Evolutionary conservation across 2,888 invertebrate genomes (phyloP), one percentile per base, ranked within the genome.

Genomic region (Chymomyza fuscimana): DNA sequence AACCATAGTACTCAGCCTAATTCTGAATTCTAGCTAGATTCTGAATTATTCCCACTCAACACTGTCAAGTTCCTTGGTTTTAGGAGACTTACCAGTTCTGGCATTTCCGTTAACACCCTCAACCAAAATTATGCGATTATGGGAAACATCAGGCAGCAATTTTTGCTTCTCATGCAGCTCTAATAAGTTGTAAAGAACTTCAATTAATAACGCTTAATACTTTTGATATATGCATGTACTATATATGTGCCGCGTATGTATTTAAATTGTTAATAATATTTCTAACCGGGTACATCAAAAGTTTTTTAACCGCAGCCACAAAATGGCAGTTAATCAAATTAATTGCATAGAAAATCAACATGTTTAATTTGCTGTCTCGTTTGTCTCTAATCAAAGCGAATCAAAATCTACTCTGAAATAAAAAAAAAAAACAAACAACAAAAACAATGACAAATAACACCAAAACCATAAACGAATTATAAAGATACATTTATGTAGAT

Each of bases 311-410:
- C 74, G 71, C 78, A 78, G 77, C 78, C 72, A 40, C 81, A 77
- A 67, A 72, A 69, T 78, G 83, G 77, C 87, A 86, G 80, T 86
- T 82, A 86, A 86, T 86, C 87, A 86, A 88, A 80, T 84, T 86
- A 86, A 86, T 88, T 88, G 88, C 79, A 78, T 71, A 78, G 88
- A 86, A 88, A 88, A 88, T 85, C 84, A 84, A 86, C 83, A 84
- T 87, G 83, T 84, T 87, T 72, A 82, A 65, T 65, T 51, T 50
- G 63, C 65, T 60, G 60, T 60, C 60, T 60, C 36, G 36, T 25
- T 60, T 36, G n/a, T 25, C 19, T 60, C 60, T 32, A 60, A 60
- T 60, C 60, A 69, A 69, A 52, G 56, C 68, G 46, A 70, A 52
- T 64, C 56, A 71, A 67, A 60, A 65, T 66, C 52, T 3, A 25